Evolutionary conservation across 2,888 invertebrate genomes (phyloP), one percentile per base, ranked within the genome.

Genomic region (Spisula solida): DNA sequence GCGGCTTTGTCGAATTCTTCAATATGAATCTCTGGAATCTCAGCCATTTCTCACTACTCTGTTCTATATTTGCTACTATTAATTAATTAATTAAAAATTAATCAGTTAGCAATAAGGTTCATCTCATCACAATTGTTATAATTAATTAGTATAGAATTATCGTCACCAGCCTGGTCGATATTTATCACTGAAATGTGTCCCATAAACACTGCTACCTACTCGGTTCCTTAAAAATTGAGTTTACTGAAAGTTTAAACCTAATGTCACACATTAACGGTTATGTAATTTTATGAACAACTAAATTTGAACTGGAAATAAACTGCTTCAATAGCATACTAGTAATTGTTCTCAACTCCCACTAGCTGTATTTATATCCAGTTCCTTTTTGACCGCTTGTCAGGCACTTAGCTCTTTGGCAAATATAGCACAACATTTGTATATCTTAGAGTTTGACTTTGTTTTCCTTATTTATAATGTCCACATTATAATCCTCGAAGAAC

Each of bases 321-420:
- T 56, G 20, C 25, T 2, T 4, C 10, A 66, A 66, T 66, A 66
- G 60, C 25, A 66, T n/a, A 66, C 25, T 25, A 66, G n/a, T n/a
- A n/a, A n/a, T 66, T 66, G 60, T 66, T 66, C 25, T 25, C 60
- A n/a, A 25, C 25, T n/a, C 25, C 25, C 25, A 25, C 20, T n/a
- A 25, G 60, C n/a, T 10, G 10, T 66, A 66, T 25, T 25, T 4
- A 10, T 25, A 66, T 66, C 60, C 60, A 2, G 6, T n/a, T 66
- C n/a, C n/a, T n/a, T 66, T n/a, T 10, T 25, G 60, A 25, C 25
- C 60, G n/a, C 25, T 25, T 0, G 60, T 25, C 60, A 25, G 20
- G 14, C 51, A 8, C 25, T 70, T 70, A 70, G 70, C 70, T 31
- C 70, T 70, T 75, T 25, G 16, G 34, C 75, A 75, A 75, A 75